Conservation (phyloP, 2,797 vertebrate genomes). For the Discoglossus pictus region DNA sequence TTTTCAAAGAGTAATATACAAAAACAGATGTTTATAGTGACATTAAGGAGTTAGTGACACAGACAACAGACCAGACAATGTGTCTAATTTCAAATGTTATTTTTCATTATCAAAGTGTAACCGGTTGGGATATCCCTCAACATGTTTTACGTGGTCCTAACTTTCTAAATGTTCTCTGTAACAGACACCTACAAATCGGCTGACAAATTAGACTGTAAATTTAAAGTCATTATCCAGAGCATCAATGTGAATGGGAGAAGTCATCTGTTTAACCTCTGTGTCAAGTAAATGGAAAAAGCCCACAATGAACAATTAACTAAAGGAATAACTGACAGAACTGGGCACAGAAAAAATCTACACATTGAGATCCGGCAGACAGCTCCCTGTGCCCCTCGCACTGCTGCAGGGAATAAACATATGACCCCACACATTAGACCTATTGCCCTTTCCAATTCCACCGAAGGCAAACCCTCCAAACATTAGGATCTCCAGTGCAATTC, state of each 20-base stretch:
- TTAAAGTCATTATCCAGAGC: conserved; percentile 63
- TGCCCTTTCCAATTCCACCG: conserved; percentile 78
- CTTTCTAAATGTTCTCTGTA: conserved; percentile 63
- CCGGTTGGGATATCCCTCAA: too few species aligned
- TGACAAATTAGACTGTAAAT: conserved; percentile 69
- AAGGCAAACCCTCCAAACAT: conserved; percentile 73
- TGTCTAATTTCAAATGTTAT: too few species aligned
- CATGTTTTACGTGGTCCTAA: too few species aligned
- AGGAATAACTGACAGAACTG: conserved; percentile 77
- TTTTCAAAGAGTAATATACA: too few species aligned
- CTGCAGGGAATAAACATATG: conserved; percentile 68
- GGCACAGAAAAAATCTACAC: conserved; percentile 76
- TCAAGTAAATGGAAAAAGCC: conserved; percentile 65
- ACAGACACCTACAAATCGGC: conserved; percentile 61
- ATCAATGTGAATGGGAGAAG: conserved; percentile 64
- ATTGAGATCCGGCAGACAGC: conserved; percentile 72
- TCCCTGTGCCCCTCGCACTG: conserved; percentile 61
- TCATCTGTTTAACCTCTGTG: conserved; percentile 68
- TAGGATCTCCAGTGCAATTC: conserved; percentile 64
- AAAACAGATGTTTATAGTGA: too few species aligned
- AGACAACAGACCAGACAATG: too few species aligned
- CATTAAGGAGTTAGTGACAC: too few species aligned
- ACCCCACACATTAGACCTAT: conserved; percentile 81
- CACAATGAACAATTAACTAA: conserved; percentile 67
- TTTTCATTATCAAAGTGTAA: too few species aligned